Conservation (phyloP, 2,797 vertebrate species). For the Lerista edwardsae region DNA sequence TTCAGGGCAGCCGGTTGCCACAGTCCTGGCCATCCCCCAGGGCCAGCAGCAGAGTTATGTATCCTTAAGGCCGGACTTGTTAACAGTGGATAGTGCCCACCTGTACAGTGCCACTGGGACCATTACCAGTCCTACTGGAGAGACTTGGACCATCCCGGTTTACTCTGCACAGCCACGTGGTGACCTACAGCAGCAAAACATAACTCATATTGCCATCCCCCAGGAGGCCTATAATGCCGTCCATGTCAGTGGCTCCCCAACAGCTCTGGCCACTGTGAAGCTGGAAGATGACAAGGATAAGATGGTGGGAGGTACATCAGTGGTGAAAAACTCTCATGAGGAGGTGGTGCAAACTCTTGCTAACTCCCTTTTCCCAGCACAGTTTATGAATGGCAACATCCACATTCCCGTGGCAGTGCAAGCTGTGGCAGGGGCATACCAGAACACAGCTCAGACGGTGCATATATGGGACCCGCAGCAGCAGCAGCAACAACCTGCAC, state of each 20-base stretch:
- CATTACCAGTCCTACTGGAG: slow-evolving; percentile 96
- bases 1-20: slow-evolving; percentile 94
- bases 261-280: slow-evolving; percentile 85
- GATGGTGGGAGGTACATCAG: slow-evolving; percentile 84
- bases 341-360: slow-evolving; percentile 94
- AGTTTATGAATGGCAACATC: slow-evolving; percentile 98
- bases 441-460: slow-evolving; percentile 91
- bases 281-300: slow-evolving; percentile 93
- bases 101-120: slow-evolving; percentile 97
- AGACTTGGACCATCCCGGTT: slow-evolving; percentile 98
- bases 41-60: slow-evolving; percentile 97
- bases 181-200: slow-evolving; percentile 90
- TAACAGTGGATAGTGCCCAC: slow-evolving; percentile 97
- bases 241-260: slow-evolving; percentile 88
- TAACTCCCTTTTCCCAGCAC: slow-evolving; percentile 94
- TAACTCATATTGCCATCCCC: slow-evolving; percentile 96
- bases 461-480: slow-evolving; percentile 99
- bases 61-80: slow-evolving; percentile 92
- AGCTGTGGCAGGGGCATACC: slow-evolving; percentile 93
- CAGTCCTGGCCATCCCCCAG: slow-evolving; percentile 94
- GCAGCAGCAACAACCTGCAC: slow-evolving; percentile 81
- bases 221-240: slow-evolving; percentile 94
- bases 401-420: slow-evolving; percentile 97
- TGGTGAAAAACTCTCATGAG: slow-evolving; percentile 89
- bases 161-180: slow-evolving; percentile 89